Evolutionary conservation across 2,888 invertebrate genomes (phyloP).

Genomic region (Pachliopta kotzebuea): DNA sequence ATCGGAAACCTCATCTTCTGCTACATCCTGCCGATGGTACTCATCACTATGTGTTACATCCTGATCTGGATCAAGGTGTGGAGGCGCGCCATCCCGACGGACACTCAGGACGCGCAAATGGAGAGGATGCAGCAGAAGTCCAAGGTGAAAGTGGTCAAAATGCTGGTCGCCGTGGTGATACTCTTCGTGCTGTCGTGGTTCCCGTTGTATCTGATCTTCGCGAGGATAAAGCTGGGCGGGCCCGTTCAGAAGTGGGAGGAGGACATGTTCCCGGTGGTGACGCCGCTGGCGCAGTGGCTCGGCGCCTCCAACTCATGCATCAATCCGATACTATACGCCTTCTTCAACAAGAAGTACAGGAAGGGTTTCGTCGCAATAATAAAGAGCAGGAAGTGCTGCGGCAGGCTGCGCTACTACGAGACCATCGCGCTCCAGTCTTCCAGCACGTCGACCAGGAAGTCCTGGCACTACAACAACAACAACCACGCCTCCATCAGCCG

Average conservation of each 20-base stretch:
- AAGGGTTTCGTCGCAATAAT: constrained; percentile 94
- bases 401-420: constrained; percentile 91
- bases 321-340: constrained; percentile 96
- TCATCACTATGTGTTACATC: constrained; percentile 95
- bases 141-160: constrained; percentile 96
- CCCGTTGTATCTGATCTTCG: constrained; percentile 93
- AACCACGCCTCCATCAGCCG: constrained; percentile 81
- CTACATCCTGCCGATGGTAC: constrained; percentile 93
- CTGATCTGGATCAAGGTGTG: constrained; percentile 96
- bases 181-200: constrained; percentile 97
- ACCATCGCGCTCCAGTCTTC: constrained; percentile 92
- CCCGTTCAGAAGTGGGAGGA: constrained; percentile 88
- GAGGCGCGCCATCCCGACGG: constrained; percentile 93
- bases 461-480: constrained; percentile 89
- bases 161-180: constrained; percentile 95
- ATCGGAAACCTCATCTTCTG: constrained; percentile 93
- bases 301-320: constrained; percentile 97
- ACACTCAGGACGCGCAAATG: constrained; percentile 94
- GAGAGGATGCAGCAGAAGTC: constrained; percentile 96
- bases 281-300: constrained; percentile 95
- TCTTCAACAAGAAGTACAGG: constrained; percentile 96
- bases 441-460: constrained; percentile 91
- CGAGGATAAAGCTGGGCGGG: constrained; percentile 91
- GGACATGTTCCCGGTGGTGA: constrained; percentile 88
- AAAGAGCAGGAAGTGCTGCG: constrained; percentile 92